These are phyloP conservation scores for Pseudorhiza aurosa DNA, from an alignment of 30 jellyfish, hydroid and myxozoan genomes.

Conservation along the genomic window DNA sequence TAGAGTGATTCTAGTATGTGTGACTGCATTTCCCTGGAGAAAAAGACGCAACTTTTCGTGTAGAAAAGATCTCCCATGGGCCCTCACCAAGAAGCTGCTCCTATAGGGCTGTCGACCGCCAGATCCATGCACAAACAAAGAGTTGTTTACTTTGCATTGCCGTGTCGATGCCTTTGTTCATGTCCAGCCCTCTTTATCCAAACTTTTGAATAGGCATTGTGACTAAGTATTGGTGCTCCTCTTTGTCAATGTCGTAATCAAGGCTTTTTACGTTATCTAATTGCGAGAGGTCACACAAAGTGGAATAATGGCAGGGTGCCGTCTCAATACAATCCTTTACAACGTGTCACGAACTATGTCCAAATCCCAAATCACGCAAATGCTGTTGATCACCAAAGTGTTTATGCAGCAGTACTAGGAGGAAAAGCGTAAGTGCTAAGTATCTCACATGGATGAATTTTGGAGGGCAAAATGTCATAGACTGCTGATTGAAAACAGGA, in stretches of 20 bases:
- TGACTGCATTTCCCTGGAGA: no score
- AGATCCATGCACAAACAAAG: background rate
- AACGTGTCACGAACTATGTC: background rate
- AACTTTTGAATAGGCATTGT: background rate
- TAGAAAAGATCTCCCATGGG: no score
- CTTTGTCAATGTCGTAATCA: background rate
- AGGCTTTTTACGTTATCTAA: background rate
- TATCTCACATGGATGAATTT: no score
- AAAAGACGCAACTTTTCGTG: no score
- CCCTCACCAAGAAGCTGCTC: no score
- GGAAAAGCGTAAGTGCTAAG: no score
- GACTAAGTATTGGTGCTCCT: background rate
- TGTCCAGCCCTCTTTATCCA: background rate
- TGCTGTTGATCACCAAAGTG: background rate
- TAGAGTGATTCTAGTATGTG: no score
- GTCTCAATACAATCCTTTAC: background rate
- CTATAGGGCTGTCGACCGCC: conserved; percentile 2
- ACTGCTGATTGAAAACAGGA: no score
- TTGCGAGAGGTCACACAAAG: background rate
- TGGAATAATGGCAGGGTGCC: background rate
- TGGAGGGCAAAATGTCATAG: no score
- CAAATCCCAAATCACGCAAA: conserved; percentile 15
- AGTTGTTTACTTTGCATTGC: background rate
- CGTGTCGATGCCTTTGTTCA: background rate
- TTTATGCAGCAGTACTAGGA: no score